phyloP scores from a whole-genome alignment of 2,888 invertebrate species.

The Apeira syringaria region DNA sequence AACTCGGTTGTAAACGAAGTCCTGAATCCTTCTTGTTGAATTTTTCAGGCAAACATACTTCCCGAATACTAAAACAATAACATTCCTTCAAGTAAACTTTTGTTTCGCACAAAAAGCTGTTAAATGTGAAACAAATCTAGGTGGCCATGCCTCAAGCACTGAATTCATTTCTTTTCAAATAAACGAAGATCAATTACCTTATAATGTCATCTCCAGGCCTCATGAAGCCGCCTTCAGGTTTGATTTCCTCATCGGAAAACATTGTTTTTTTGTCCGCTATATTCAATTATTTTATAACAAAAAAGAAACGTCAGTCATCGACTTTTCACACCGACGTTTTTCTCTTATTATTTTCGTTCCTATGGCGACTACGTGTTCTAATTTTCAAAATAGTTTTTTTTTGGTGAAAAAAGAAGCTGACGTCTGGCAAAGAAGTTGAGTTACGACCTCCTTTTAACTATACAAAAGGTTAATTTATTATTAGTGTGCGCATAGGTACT shows the following conservation, averaged over 20 bases:
- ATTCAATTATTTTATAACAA: slow-evolving; percentile 74
- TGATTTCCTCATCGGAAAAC: slow-evolving; percentile 80
- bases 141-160: slow-evolving; percentile 47
- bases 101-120: slow-evolving; percentile 38
- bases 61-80: slow-evolving; percentile 64
- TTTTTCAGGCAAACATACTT: slow-evolving; percentile 73
- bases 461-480: slow-evolving; percentile 13
- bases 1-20: slow-evolving; percentile 53
- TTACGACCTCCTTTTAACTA: slow-evolving; percentile 55
- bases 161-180: slow-evolving; percentile 39
- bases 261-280: slow-evolving; percentile 74
- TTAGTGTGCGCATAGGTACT: too few species aligned
- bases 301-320: slow-evolving; percentile 62
- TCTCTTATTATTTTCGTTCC: slow-evolving; percentile 64
- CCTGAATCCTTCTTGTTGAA: slow-evolving; percentile 65
- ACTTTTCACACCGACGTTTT: slow-evolving; percentile 48
- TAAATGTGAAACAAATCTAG: slow-evolving; percentile 52
- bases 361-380: slow-evolving; percentile 46
- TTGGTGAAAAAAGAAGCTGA: background rate
- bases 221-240: slow-evolving; percentile 69
- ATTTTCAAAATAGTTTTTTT: slow-evolving; percentile 49
- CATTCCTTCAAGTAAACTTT: slow-evolving; percentile 25
- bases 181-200: slow-evolving; percentile 57
- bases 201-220: slow-evolving; percentile 74
- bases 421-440: slow-evolving; percentile 6